Evolutionary conservation across 2,888 invertebrate species (phyloP).

Genomic region (Pollenia angustigena): DNA sequence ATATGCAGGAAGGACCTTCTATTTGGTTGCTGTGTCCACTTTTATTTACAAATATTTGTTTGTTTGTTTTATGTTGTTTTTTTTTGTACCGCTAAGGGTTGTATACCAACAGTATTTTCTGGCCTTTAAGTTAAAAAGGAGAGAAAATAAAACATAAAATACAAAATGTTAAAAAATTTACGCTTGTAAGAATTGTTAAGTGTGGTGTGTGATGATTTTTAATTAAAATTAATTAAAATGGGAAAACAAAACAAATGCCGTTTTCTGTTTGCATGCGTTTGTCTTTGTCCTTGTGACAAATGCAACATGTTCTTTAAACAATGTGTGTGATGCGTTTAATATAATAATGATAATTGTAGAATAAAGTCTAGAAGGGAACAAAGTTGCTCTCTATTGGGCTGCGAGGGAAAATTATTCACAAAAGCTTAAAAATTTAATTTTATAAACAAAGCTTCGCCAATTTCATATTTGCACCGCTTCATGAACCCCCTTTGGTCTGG

Average conservation of each 20-base stretch:
- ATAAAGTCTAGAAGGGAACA: not conserved
- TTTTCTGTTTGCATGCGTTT: slow-evolving; percentile 44
- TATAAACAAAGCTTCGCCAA: no score
- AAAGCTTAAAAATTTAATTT: no score
- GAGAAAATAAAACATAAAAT: not conserved
- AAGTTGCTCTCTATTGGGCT: not conserved
- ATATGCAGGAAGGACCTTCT: slow-evolving; percentile 37
- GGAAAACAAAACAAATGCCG: slow-evolving; percentile 62
- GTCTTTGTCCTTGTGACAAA: slow-evolving; percentile 53
- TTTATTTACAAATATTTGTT: slow-evolving; percentile 65
- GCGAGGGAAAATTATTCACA: no score
- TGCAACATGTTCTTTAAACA: slow-evolving; percentile 36
- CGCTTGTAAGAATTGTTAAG: slow-evolving; percentile 59
- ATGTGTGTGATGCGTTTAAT: slow-evolving; percentile 6
- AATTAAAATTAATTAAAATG: slow-evolving; percentile 71
- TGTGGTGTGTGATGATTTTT: slow-evolving; percentile 67
- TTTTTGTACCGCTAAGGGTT: slow-evolving; percentile 57
- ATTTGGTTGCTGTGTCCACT: slow-evolving; percentile 58
- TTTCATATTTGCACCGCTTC: no score
- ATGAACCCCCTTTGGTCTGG: no score
- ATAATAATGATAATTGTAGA: not conserved
- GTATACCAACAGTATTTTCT: slow-evolving; percentile 39
- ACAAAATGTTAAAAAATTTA: slow-evolving; percentile 54
- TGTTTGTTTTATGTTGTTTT: slow-evolving; percentile 25
- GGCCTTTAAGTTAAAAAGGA: slow-evolving; percentile 56